Base-by-base conservation (phyloP, 2,113 vertebrate genomes). In the Trematocara macrostoma region DNA sequence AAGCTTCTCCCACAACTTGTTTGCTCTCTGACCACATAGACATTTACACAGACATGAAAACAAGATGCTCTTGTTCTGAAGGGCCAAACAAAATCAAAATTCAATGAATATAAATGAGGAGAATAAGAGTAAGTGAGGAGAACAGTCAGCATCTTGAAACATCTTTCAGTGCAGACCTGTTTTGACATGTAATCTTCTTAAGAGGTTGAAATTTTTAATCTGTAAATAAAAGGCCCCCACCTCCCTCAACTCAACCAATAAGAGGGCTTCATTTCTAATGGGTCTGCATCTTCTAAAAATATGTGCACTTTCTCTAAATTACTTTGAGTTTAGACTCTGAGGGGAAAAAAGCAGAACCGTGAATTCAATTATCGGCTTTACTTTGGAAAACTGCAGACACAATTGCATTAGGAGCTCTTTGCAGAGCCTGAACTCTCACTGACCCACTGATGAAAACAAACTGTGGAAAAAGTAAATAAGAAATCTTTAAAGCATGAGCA, bases 1-100 rank as follows among this genome's bases (percentile, higher is more conserved):
- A 89, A 88, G 87, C 55, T 79, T 90, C 91, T 93, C 94, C 92
- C 90, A 93, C 91, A 84, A 84, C 78, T 52, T 84, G 69, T 84
- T 83, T 61, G 86, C 53, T 88, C 84, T 82, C 78, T 26, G 47
- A 83, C 76, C 69, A 53, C 29, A 45, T 61, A 79, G 51, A 82
- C 11, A 34, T 90, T 90, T 85, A 64, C n/a, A 78, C 2, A 87
- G 74, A 49, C 26, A 26, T n/a, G 18, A 61, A 76, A 38, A 93
- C 86, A 93, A 90, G 23, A 49, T n/a, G 59, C 45, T 71, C 3
- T 91, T 94, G 86, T 95, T 84, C 29, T 55, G 47, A 11, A 61
- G 47, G 59, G 82, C 57, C 69, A 84, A 82, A 83, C 79, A 85
- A 79, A 47, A 14, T 5, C 5, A 53, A 67, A 88, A 89, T 11